Evolutionary conservation across 2,797 vertebrate genomes (phyloP).

Genomic region (Pipistrellus nathusii): DNA sequence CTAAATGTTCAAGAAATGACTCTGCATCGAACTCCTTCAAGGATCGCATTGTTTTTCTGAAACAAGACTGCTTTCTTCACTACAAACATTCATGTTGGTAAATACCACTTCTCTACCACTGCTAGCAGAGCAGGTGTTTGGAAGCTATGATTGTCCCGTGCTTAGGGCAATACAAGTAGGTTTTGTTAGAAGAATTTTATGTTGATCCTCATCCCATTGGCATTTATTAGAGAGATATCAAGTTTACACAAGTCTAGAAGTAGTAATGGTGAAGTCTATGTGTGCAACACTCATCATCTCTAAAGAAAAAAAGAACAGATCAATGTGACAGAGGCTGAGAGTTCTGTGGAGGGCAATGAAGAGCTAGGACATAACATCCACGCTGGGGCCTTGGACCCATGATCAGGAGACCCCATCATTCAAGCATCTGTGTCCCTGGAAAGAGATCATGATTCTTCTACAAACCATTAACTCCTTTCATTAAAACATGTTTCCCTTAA

Average conservation of each 20-base stretch:
- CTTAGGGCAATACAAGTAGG: not conserved
- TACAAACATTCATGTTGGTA: not conserved
- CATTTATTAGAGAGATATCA: not conserved
- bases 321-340: not conserved
- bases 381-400: not conserved
- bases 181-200: not conserved
- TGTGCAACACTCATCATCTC: not conserved
- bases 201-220: not conserved
- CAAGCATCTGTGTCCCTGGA: not conserved
- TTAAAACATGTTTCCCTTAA: not conserved
- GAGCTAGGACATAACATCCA: not conserved
- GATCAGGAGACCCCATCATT: not conserved
- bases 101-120: not conserved
- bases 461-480: not conserved
- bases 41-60: not conserved
- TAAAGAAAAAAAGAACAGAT: not conserved
- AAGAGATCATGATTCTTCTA: not conserved
- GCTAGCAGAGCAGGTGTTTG: not conserved
- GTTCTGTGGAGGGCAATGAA: not conserved
- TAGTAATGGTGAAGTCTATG: not conserved
- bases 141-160: not conserved
- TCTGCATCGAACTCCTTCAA: not conserved
- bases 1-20: not conserved
- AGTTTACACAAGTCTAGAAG: not conserved
- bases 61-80: not conserved